Evolutionary conservation across 2,797 vertebrate species (phyloP).

Genomic region (Nyctalus aviator): DNA sequence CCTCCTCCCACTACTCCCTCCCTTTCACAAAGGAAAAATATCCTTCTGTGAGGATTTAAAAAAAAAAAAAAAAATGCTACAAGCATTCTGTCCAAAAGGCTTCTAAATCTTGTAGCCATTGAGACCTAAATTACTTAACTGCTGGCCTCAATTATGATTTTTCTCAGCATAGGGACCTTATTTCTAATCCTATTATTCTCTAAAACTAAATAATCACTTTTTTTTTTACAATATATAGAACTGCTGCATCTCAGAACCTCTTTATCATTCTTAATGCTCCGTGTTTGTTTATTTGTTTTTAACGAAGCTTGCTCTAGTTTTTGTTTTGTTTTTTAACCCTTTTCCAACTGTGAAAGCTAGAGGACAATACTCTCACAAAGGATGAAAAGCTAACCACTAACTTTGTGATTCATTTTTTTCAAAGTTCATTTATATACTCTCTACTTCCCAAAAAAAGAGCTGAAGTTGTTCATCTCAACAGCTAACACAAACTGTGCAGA

Average conservation of each 20-base stretch:
- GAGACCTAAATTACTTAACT: slow-evolving; percentile 27
- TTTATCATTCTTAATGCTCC: not conserved
- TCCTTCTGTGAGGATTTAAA: no score
- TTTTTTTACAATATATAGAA: not conserved
- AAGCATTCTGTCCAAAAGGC: not conserved
- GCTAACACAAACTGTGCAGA: not conserved
- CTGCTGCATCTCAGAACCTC: not conserved
- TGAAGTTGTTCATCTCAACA: not conserved
- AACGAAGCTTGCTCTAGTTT: no score
- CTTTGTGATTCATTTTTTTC: not conserved
- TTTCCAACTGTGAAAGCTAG: not conserved
- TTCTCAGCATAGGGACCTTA: not conserved
- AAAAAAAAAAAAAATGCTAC: not conserved
- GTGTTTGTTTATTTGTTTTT: not conserved
- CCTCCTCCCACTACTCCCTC: no score
- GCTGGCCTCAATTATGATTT: slow-evolving; percentile 21
- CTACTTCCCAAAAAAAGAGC: not conserved
- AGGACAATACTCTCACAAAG: slow-evolving; percentile 25
- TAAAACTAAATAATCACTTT: slow-evolving; percentile 43
- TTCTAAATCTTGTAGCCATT: slow-evolving; percentile 4
- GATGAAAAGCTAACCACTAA: slow-evolving; percentile 15
- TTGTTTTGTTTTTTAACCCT: not conserved
- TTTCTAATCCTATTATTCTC: slow-evolving; percentile 43
- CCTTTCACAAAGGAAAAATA: no score
- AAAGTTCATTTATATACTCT: not conserved